Evolutionary conservation across 2,797 vertebrate genomes (phyloP).

Genomic region (Phalanger gymnotis): DNA sequence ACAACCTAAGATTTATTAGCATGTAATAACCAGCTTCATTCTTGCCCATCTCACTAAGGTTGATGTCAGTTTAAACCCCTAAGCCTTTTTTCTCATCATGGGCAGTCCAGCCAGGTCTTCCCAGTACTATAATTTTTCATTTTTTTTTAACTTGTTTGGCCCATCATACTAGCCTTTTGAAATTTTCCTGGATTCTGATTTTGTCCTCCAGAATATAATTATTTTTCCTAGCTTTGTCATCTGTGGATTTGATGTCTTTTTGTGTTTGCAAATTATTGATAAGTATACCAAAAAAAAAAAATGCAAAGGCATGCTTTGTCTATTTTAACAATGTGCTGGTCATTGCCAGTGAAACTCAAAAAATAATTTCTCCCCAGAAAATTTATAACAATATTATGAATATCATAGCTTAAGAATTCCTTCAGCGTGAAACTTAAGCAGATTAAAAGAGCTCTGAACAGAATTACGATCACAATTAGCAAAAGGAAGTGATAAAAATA

Average conservation of each 20-base stretch:
- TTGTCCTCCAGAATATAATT: neutral
- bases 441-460: neutral
- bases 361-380: neutral
- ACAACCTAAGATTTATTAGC: neutral
- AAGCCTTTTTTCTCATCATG: neutral
- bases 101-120: neutral
- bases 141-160: neutral
- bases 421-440: neutral
- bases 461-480: neutral
- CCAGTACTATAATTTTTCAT: neutral
- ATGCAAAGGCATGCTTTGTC: neutral
- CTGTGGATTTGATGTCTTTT: neutral
- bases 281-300: neutral
- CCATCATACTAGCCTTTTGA: neutral
- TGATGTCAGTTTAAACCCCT: neutral
- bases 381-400: neutral
- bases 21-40: neutral
- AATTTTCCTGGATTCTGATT: neutral
- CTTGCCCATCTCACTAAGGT: neutral
- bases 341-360: neutral
- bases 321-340: neutral
- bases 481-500: neutral
- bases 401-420: neutral
- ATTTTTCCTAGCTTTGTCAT: neutral
- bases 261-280: neutral